These are phyloP conservation scores for Lasius fuliginosus DNA, from an alignment of 2,888 invertebrate genomes.

Conservation along the genomic window DNA sequence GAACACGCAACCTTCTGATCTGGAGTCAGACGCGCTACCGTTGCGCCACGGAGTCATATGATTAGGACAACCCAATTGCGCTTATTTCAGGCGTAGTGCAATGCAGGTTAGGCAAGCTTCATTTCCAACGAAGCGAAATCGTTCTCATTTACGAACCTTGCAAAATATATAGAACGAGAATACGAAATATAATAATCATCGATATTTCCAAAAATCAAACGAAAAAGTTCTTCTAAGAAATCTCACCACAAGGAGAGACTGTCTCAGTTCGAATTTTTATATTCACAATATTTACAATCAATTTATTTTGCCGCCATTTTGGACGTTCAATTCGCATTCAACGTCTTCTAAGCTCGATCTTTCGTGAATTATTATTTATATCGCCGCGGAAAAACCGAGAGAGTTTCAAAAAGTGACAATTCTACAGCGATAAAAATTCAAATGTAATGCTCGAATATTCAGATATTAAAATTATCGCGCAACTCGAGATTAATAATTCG, in stretches of 20 bases:
- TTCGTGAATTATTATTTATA: background rate
- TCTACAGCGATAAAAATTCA: background rate
- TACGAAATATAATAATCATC: background rate
- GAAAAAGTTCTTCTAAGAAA: background rate
- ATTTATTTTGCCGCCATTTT: slow-evolving; percentile 32
- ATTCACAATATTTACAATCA: background rate
- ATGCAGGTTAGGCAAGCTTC: background rate
- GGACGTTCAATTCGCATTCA: background rate
- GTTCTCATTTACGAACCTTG: no score
- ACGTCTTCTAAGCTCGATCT: background rate
- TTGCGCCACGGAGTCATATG: slow-evolving; percentile 95
- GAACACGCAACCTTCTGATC: slow-evolving; percentile 99
- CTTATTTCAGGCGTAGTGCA: slow-evolving; percentile 15
- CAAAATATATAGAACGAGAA: background rate
- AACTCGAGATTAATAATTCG: background rate
- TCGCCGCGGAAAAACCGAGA: no score
- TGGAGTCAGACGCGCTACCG: slow-evolving; percentile 99
- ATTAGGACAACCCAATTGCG: background rate
- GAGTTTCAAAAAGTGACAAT: background rate
- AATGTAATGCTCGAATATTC: no score
- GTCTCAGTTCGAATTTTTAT: background rate
- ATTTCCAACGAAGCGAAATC: background rate
- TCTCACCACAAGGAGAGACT: background rate
- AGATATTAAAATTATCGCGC: background rate
- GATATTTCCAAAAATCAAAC: background rate